Base-by-base conservation (phyloP, 2,888 invertebrate species). In the Drosophila imparisetae region DNA sequence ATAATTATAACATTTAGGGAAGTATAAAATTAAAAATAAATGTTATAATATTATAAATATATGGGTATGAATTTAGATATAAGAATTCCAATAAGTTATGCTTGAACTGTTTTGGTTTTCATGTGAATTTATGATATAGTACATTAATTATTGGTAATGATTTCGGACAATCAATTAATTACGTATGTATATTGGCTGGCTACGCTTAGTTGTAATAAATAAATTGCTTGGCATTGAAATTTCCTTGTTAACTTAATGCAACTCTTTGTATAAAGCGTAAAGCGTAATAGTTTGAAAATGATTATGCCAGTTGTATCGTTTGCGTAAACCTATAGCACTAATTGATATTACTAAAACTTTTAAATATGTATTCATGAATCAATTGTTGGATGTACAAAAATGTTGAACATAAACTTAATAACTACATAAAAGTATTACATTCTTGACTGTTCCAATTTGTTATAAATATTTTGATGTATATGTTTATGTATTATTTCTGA, bases 141-240 rank as follows among this genome's bases (percentile, higher is more conserved):
- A 30, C 53, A 34, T 76, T 61, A 50, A 54, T 58, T 62, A 58
- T 55, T 49, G 40, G 18, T 53, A 42, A 34, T 58, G 50, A 29
- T 15, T 52, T 55, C 54, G 65, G 60, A 76, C 34, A 53, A 71
- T 72, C 54, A 71, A 72, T 84, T 72, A 63, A 50, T 87, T 85
- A 89, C 86, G 84, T 87, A 89, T 89, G 84, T 87, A 89, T 89
- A 54, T 58, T 52, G 57, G 67, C 42, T 65, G 57, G 30, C 34
- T 62, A 38, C 38, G 38, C 45, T 72, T 62, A 62, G 45, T 60
- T 68, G 15, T 62, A 64, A 66, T 71, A 59, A 79, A 75, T 71
- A 69, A 86, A 86, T 89, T 89, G 84, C 87, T 89, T 82, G 62
- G 69, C 70, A 79, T 70, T 71, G 64, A 40, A 58, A 66, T 64